Percentiles rank a stretch among this genome's conserved stretches.
Evolutionary conservation across 2,113 vertebrate genomes (phyloP).

Genomic region (Leuciscus idus): DNA sequence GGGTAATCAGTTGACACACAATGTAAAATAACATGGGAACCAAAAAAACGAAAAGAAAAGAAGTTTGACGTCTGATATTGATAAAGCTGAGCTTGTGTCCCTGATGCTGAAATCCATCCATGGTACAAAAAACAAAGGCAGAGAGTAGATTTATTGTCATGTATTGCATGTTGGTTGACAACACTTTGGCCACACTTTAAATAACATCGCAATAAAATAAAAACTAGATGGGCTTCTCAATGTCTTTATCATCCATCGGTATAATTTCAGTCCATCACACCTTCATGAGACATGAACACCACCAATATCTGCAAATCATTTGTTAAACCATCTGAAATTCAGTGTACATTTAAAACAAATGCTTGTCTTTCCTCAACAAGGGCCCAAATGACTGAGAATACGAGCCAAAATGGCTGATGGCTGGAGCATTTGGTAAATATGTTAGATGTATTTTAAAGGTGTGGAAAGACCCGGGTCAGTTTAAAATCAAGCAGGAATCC

Average conservation of each 20-base stretch:
- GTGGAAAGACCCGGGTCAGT: not conserved
- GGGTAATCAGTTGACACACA: constrained; percentile 85
- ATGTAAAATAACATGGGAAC: constrained; percentile 81
- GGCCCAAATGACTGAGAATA: constrained; percentile 12
- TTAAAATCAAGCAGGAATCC: not conserved
- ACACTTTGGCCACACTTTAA: constrained; percentile 40
- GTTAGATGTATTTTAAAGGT: not conserved
- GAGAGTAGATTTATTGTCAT: constrained; percentile 37
- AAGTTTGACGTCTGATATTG: constrained; percentile 76
- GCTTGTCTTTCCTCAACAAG: not conserved
- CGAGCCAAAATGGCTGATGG: constrained; percentile 42
- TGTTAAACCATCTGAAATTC: not conserved
- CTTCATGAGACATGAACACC: not conserved
- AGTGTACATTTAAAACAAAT: not conserved
- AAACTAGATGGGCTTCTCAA: constrained; percentile 47
- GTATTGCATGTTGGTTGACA: constrained; percentile 36
- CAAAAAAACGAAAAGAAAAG: constrained; percentile 74
- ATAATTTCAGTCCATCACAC: constrained; percentile 24
- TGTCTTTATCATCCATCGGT: not conserved
- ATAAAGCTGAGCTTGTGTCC: constrained; percentile 71
- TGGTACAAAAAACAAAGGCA: constrained; percentile 32
- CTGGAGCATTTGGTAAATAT: not conserved
- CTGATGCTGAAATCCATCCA: constrained; percentile 62
- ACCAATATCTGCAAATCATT: not conserved
- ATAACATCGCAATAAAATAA: constrained; percentile 36